These are phyloP conservation scores for Neosalanx taihuensis DNA, from an alignment of 2,797 vertebrate genomes.

Conservation along the genomic window DNA sequence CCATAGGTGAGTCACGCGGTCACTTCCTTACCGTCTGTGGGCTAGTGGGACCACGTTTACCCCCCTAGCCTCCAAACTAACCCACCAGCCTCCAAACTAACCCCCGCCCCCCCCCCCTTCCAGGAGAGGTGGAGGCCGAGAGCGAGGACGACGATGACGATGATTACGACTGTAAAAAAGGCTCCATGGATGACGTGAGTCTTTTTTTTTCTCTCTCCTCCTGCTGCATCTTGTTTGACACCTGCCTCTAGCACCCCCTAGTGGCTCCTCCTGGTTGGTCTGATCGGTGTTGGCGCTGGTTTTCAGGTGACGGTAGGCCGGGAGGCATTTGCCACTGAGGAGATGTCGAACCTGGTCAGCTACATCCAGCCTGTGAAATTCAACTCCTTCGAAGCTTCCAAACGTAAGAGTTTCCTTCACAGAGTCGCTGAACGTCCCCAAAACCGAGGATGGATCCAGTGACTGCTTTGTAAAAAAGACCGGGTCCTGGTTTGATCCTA, in stretches of 20 bases:
- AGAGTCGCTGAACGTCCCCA: too few species aligned
- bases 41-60: too few species aligned
- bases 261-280: not conserved
- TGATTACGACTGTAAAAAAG: conserved; percentile 94
- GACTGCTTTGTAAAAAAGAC: too few species aligned
- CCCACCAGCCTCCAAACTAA: too few species aligned
- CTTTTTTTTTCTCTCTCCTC: not conserved
- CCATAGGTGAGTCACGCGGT: conserved; percentile 64
- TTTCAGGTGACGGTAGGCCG: conserved; percentile 90
- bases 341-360: conserved; percentile 98
- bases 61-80: too few species aligned
- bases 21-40: not conserved
- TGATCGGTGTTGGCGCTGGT: not conserved
- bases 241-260: not conserved
- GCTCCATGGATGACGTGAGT: conserved; percentile 93
- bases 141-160: conserved; percentile 95
- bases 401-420: conserved; percentile 77
- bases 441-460: too few species aligned
- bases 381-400: conserved; percentile 89
- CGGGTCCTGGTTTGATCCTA: too few species aligned
- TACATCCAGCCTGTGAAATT: conserved; percentile 99
- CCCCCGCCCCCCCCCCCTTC: conserved; percentile 10
- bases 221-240: not conserved
- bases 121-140: conserved; percentile 92
- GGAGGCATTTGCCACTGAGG: conserved; percentile 94